Percentiles rank a stretch among this genome's conserved stretches.
Conservation (phyloP, 2,888 invertebrate species). For the Andrena camellia region DNA sequence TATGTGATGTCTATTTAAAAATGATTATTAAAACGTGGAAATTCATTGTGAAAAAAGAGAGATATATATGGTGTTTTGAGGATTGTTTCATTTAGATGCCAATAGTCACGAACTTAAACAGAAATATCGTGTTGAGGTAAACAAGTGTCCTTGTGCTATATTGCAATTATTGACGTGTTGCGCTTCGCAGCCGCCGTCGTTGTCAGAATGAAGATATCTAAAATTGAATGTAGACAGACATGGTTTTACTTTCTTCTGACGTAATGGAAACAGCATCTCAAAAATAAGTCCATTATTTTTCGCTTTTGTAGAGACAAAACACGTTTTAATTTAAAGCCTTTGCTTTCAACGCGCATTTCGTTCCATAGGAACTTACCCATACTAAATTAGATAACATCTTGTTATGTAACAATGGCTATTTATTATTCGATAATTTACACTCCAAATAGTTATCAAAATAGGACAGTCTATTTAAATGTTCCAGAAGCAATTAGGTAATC, state of each 20-base stretch:
- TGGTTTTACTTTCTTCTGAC: background rate
- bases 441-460: background rate
- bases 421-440: background rate
- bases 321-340: background rate
- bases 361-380: background rate
- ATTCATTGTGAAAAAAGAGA: background rate
- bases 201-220: conserved; percentile 41
- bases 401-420: background rate
- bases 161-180: conserved; percentile 65
- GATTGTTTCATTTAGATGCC: conserved; percentile 16
- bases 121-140: conserved; percentile 31
- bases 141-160: conserved; percentile 67
- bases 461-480: background rate
- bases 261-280: background rate
- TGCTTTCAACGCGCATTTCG: background rate
- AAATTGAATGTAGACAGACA: background rate
- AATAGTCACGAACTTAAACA: conserved; percentile 19
- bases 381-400: background rate
- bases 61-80: background rate
- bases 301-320: background rate
- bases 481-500: background rate
- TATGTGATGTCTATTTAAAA: background rate
- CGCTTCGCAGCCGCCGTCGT: conserved; percentile 37
- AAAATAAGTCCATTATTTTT: background rate
- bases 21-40: background rate